phyloP scores from a whole-genome alignment of 2,888 invertebrate genomes.

The Myathropa florea region DNA sequence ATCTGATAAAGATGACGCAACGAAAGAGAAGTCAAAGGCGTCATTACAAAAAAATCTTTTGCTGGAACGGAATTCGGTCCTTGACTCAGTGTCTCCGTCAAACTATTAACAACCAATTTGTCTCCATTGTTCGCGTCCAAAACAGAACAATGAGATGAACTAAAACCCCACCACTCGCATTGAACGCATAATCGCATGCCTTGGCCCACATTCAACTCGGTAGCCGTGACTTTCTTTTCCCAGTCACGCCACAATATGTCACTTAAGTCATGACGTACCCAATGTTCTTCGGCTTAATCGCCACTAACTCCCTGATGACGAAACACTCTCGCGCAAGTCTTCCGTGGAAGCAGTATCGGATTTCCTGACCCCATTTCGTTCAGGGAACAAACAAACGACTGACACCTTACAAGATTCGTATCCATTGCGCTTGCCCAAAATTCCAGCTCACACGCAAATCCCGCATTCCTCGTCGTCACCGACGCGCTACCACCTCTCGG shows the following conservation, averaged over 20 bases:
- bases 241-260: neutral
- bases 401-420: slow-evolving; percentile 35
- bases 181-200: neutral
- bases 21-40: no score
- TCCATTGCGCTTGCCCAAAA: slow-evolving; percentile 14
- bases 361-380: slow-evolving; percentile 53
- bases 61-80: no score
- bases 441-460: slow-evolving; percentile 38
- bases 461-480: slow-evolving; percentile 8
- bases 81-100: no score
- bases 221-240: neutral
- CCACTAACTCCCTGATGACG: neutral
- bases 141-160: neutral
- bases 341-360: slow-evolving; percentile 20
- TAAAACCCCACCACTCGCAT: neutral
- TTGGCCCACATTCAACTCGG: neutral
- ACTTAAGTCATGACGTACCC: neutral
- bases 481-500: neutral
- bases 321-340: neutral
- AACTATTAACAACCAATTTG: neutral
- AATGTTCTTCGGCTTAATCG: neutral
- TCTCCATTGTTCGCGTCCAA: neutral
- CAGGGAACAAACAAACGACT: slow-evolving; percentile 6
- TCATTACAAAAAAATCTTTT: no score
- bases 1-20: no score